Evolutionary conservation across 2,888 invertebrate species (phyloP), one percentile per base, ranked within the genome.

Genomic region (Rhagonycha fulva): DNA sequence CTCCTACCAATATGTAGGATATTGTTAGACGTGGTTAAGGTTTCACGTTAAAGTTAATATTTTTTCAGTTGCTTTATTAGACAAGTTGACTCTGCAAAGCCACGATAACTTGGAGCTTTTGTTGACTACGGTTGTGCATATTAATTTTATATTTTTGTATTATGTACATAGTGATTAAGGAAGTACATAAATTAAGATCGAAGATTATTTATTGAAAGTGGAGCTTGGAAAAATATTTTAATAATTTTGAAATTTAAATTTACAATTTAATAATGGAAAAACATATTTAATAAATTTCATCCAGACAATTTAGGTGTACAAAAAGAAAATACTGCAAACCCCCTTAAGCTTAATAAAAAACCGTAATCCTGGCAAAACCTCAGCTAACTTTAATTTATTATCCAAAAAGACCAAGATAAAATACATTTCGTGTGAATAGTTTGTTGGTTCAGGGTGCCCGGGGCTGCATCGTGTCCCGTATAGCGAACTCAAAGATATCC

Each of bases 351-450:
- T 70, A 76, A 76, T 76, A 77, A 76, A 80, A 79, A 74, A 75
- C 70, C 74, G 75, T 76, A 81, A 82, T 79, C 78, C 80, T 77
- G 75, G 81, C 82, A 83, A 83, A 83, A 84, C 83, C 82, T 81
- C 82, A 82, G 81, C 82, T 83, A 84, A 85, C 83, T 83, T 82
- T 81, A 81, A 82, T 84, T 81, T 82, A 84, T 83, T 84, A 83
- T 82, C 81, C 82, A 84, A 82, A 84, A 84, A 84, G 83, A 82
- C 83, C 78, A 78, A 75, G 77, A 77, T 83, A 85, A 85, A 86
- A 85, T 85, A 82, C 83, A 82, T 84, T 84, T 82, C 84, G 84
- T 84, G 86, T 86, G 86, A 86, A 86, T 85, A 81, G 86, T 77
- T 78, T 81, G 82, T 82, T 81, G 80, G 81, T 78, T 79, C 77